Percentiles rank a stretch among this genome's conserved stretches.
Conservation (phyloP, 1,140 invertebrate species). For the Hestina assimilis region DNA sequence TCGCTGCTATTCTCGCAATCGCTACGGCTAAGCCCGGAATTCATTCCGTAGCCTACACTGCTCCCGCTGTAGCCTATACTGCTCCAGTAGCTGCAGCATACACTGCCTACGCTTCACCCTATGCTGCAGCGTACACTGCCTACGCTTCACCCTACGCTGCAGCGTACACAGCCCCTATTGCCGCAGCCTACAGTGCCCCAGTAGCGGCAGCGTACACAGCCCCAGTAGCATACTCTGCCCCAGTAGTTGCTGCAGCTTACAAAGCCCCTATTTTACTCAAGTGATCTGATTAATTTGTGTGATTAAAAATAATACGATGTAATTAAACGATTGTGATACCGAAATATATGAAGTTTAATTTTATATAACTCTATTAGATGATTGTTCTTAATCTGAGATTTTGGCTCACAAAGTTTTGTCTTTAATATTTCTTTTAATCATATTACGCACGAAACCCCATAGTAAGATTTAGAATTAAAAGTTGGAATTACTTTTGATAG, state of each 20-base stretch:
- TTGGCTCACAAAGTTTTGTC: too few relatives aligned
- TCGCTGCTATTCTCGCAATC: slow-evolving; percentile 48
- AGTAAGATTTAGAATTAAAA: too few relatives aligned
- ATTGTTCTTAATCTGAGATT: too few relatives aligned
- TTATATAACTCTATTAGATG: too few relatives aligned
- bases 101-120: slow-evolving; percentile 28
- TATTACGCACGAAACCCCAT: too few relatives aligned
- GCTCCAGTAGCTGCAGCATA: slow-evolving; percentile 38
- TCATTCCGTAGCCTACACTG: slow-evolving; percentile 57
- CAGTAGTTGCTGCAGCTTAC: slow-evolving; percentile 30
- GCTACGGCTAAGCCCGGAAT: slow-evolving; percentile 61
- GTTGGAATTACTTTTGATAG: too few relatives aligned
- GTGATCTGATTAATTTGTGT: slow-evolving; percentile 1
- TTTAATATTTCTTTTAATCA: too few relatives aligned
- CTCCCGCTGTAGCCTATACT: slow-evolving; percentile 39
- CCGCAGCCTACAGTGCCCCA: slow-evolving; percentile 52
- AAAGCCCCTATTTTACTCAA: slow-evolving; percentile 37
- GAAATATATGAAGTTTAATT: not conserved
- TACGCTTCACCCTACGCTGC: slow-evolving; percentile 30
- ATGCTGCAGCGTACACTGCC: slow-evolving; percentile 29
- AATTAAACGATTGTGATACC: slow-evolving; percentile 17
- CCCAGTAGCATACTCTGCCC: slow-evolving; percentile 21
- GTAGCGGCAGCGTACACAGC: slow-evolving; percentile 27
- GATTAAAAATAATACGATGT: slow-evolving; percentile 3
- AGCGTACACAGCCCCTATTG: slow-evolving; percentile 46